Percentiles rank a stretch among this genome's conserved stretches.
phyloP scores from a whole-genome alignment of 2,888 invertebrate species.

The Spodoptera littoralis region DNA sequence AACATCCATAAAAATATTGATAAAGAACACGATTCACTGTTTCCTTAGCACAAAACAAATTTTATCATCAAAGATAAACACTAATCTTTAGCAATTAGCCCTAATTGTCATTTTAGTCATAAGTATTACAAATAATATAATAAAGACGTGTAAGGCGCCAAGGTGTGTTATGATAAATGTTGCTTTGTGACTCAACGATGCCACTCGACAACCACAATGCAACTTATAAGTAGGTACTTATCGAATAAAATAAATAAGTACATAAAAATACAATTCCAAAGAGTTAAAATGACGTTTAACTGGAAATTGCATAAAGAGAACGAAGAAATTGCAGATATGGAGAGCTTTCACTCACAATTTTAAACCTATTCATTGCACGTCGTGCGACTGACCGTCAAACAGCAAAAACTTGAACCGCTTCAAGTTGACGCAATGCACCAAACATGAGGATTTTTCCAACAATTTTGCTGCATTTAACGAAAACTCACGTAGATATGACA shows the following conservation, averaged over 20 bases:
- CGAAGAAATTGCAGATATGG: slow-evolving; percentile 43
- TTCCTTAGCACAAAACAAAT: slow-evolving; percentile 46
- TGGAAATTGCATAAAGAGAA: slow-evolving; percentile 50
- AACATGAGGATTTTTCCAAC: slow-evolving; percentile 33
- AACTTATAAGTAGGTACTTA: not conserved
- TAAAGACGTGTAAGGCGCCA: slow-evolving; percentile 36
- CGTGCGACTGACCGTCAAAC: slow-evolving; percentile 23
- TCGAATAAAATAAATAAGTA: slow-evolving; percentile 5
- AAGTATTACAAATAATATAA: slow-evolving; percentile 33
- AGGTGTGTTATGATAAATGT: slow-evolving; percentile 25
- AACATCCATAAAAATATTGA: slow-evolving; percentile 5
- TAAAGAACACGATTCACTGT: slow-evolving; percentile 30
- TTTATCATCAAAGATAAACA: slow-evolving; percentile 56
- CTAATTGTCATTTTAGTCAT: slow-evolving; percentile 58
- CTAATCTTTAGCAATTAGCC: slow-evolving; percentile 60
- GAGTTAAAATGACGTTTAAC: slow-evolving; percentile 35
- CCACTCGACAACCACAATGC: slow-evolving; percentile 8
- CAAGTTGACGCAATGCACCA: slow-evolving; percentile 18
- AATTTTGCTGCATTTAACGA: slow-evolving; percentile 6
- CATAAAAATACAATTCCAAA: slow-evolving; percentile 21
- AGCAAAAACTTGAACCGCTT: slow-evolving; percentile 31
- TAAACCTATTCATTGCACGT: slow-evolving; percentile 43
- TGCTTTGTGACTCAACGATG: slow-evolving; percentile 24
- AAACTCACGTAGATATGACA: slow-evolving; percentile 5
- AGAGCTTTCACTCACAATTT: slow-evolving; percentile 54